phyloP scores from a whole-genome alignment of 2,113 vertebrate species.

The Regulus satrapa region DNA sequence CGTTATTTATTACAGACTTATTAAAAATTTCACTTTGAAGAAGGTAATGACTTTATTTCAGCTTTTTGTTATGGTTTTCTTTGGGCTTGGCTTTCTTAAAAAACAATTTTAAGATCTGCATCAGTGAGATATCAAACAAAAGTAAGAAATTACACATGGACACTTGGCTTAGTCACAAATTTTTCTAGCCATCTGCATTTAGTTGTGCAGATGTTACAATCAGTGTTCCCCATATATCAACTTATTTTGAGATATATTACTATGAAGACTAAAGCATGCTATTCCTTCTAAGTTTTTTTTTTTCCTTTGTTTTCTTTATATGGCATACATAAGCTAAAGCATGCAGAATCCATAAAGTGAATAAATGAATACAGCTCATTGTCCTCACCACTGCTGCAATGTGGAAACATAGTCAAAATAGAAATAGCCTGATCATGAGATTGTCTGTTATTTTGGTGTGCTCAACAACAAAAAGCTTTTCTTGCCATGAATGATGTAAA shows the following conservation, averaged over 20 bases:
- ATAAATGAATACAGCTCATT: not conserved
- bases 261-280: not conserved
- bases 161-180: not conserved
- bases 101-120: not conserved
- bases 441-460: not conserved
- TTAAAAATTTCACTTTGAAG: constrained; percentile 2
- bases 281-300: not conserved
- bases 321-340: not conserved
- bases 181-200: not conserved
- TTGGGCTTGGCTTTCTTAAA: not conserved
- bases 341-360: not conserved
- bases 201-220: not conserved
- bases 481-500: not conserved
- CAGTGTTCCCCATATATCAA: not conserved
- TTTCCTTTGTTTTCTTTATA: not conserved
- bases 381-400: not conserved
- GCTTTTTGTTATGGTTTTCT: not conserved
- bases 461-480: not conserved
- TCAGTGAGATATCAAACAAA: not conserved
- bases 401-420: not conserved
- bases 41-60: not conserved
- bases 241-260: not conserved
- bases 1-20: constrained; percentile 16
- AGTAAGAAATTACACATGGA: not conserved
- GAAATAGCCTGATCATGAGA: not conserved